Evolutionary conservation across 2,113 vertebrate species (phyloP).

Genomic region (Pedetes capensis): DNA sequence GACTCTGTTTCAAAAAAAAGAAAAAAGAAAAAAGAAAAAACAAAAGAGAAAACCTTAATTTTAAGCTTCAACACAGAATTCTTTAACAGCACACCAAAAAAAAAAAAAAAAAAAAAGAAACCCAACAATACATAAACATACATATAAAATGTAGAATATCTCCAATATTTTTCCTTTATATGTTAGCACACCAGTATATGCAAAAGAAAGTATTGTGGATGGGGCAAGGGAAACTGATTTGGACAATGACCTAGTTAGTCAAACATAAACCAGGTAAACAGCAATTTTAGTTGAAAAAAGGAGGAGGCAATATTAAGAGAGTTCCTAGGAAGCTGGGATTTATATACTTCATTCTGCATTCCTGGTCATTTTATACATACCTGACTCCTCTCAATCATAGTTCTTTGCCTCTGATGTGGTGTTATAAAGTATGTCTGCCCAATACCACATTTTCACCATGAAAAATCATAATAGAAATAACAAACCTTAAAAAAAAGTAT

Average conservation of each 20-base stretch:
- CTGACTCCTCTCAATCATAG: neutral
- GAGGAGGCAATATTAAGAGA: slow-evolving; percentile 27
- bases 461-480: slow-evolving; percentile 71
- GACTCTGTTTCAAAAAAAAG: neutral
- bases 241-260: slow-evolving; percentile 51
- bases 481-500: slow-evolving; percentile 67
- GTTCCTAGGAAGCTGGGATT: slow-evolving; percentile 57
- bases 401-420: slow-evolving; percentile 35
- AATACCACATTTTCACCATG: slow-evolving; percentile 64
- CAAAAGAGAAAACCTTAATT: neutral
- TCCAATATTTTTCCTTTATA: slow-evolving; percentile 77
- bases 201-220: slow-evolving; percentile 45
- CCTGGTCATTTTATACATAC: slow-evolving; percentile 7
- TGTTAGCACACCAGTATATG: slow-evolving; percentile 45
- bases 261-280: slow-evolving; percentile 47
- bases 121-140: slow-evolving; percentile 74
- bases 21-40: too few species aligned
- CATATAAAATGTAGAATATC: slow-evolving; percentile 78
- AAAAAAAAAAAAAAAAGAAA: too few species aligned
- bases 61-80: neutral
- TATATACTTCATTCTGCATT: neutral
- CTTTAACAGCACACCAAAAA: slow-evolving; percentile 81
- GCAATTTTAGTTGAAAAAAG: slow-evolving; percentile 59
- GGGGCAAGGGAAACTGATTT: slow-evolving; percentile 55
- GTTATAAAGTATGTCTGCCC: slow-evolving; percentile 73